Evolutionary conservation across 2,797 vertebrate species (phyloP), one percentile per base, ranked within the genome.

Genomic region (Eptatretus atami): DNA sequence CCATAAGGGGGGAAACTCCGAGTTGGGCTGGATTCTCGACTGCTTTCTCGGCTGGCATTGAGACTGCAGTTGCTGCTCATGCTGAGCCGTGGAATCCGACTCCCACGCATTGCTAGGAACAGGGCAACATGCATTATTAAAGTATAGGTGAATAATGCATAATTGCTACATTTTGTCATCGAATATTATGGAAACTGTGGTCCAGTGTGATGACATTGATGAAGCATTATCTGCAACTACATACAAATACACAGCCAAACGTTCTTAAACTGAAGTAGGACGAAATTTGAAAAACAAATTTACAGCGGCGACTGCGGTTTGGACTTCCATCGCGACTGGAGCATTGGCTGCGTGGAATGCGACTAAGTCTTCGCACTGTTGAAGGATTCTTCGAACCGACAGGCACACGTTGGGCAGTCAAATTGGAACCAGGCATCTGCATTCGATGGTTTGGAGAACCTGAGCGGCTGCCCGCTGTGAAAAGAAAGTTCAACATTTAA

Each of bases 31-130:
- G 90, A 80, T 77, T 96, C 90, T 76, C 90, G 79, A 82, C 90
- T 96, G 75, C 86, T 96, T 74, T 96, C 90, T 65, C 90, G 82
- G 76, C 88, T 96, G 76, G 88, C 83, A 74, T 96, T 86, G 71
- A 86, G 80, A 78, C 90, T 96, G 81, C 90, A 96, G 68, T 88
- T 86, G 79, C 94, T 87, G 81, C 88, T 96, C 82, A 93, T 84
- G 75, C 90, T 96, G 75, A 88, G 88, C 66, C 90, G 84, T 71
- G 90, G 90, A 74, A 96, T 95, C 72, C 90, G 88, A 74, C 88
- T 96, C 77, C 85, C 85, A 73, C 85, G 83, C n/a, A 81, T 88
- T 96, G 81, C 69, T 67, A 70, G 67, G 68, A 68, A 73, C 6
- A 44, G 31, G 31, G 6, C 31, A 44, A 8, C 2, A 44, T 44